Percentiles rank a stretch among this genome's conserved stretches.
These are phyloP conservation scores for Ailurus styani DNA, from an alignment of 2,113 vertebrate species.

Conservation along the genomic window DNA sequence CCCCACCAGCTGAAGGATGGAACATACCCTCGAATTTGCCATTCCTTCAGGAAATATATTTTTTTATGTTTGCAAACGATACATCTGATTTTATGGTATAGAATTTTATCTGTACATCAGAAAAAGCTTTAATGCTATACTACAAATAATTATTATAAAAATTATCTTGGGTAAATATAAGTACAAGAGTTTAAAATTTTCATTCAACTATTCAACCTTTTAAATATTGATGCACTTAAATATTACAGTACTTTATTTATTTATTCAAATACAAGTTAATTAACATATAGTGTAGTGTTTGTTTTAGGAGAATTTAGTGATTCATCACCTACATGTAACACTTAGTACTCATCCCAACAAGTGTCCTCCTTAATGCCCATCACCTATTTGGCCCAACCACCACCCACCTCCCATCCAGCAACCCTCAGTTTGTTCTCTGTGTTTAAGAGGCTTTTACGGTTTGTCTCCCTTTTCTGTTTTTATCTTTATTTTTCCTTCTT, in stretches of 20 bases:
- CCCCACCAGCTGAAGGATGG: neutral
- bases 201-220: neutral
- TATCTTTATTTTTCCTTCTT: neutral
- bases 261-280: neutral
- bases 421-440: neutral
- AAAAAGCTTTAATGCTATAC: neutral
- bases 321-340: neutral
- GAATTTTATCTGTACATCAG: neutral
- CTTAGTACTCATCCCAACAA: neutral
- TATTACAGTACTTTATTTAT: neutral
- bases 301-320: neutral
- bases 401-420: neutral
- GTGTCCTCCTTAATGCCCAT: neutral
- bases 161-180: neutral
- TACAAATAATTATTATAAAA: neutral
- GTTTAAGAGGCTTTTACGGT: neutral
- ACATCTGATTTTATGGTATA: neutral
- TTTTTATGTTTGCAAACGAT: neutral
- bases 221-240: neutral
- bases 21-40: neutral
- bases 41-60: neutral
- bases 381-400: neutral
- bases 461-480: neutral
- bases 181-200: neutral
- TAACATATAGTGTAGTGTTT: neutral